Evolutionary conservation across 2,888 invertebrate genomes (phyloP).

Genomic region (Temnothorax ravouxi): DNA sequence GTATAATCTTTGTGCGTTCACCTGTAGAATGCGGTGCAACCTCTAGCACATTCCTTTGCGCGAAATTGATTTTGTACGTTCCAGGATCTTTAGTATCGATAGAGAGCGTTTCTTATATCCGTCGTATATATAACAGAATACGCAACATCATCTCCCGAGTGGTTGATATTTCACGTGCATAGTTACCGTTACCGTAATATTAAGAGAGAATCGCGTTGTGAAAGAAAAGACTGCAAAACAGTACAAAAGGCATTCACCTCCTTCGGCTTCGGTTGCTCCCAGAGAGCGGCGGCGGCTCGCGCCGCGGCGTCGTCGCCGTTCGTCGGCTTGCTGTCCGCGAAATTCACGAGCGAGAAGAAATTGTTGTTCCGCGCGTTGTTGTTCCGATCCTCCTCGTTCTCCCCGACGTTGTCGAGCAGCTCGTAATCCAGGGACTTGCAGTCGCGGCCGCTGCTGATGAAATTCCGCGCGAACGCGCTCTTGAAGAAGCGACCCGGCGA

Average conservation of each 20-base stretch:
- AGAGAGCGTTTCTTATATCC: neutral
- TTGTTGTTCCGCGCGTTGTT: conserved; percentile 70
- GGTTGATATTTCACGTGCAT: conserved; percentile 32
- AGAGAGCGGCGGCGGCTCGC: conserved; percentile 28
- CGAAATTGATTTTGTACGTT: conserved; percentile 12
- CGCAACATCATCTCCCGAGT: conserved; percentile 10
- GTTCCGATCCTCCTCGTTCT: conserved; percentile 66
- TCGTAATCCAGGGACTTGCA: conserved; percentile 86
- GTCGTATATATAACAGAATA: neutral
- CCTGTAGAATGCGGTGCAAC: neutral
- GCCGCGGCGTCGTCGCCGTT: conserved; percentile 16
- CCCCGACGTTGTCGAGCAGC: conserved; percentile 75
- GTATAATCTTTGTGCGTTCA: neutral
- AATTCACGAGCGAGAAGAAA: conserved; percentile 79
- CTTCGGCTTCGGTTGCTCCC: conserved; percentile 46
- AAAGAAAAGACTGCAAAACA: conserved; percentile 48
- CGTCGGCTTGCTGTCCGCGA: conserved; percentile 48
- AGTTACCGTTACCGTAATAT: conserved; percentile 44
- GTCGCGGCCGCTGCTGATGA: conserved; percentile 83
- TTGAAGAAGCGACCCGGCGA: conserved; percentile 87
- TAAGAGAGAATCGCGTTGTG: conserved; percentile 28
- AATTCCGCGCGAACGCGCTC: conserved; percentile 88
- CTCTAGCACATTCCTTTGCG: neutral
- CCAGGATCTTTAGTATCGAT: neutral
- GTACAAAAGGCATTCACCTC: conserved; percentile 42